Evolutionary conservation across 2,888 invertebrate genomes (phyloP), one percentile per base, ranked within the genome.

Genomic region (Cephus rjabovi): DNA sequence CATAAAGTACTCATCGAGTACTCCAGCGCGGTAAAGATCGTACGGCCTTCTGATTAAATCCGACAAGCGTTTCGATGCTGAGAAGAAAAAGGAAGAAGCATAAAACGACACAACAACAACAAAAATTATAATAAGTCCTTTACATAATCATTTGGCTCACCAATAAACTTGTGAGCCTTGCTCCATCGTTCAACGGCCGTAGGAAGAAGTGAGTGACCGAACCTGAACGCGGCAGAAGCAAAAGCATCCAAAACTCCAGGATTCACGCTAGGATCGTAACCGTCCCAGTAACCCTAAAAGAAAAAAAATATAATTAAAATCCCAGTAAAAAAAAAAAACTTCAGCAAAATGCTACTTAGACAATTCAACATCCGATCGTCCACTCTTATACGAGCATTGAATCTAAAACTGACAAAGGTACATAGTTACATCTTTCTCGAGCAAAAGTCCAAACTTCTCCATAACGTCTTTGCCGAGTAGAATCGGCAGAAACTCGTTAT

Each of bases 161-260:
- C 96, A 83, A 98, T 97, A 89, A 98, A 98, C 92, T 98, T 98
- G 91, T 98, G 98, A 34, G 97, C 97, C 92, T 98, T 98, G 77
- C 97, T 98, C 97, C 98, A 98, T 89, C 98, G 94, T 91, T 98
- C 98, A 6, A 98, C 96, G 34, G 97, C 97, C 1, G 97, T 97
- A 12, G 98, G 98, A 81, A 98, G 91, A 31, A 98, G 92, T 0
- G 98, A 98, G 90, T 98, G 98, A 0, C 98, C 98, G 86, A 98
- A 98, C 86, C 98, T 94, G 92, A 97, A 98, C 15, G 98, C 98
- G 73, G 98, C 98, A 23, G 97, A 95, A n/a, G 97, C 96, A 89
- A 98, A 98, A 4, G 97, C 96, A 80, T 96, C 97, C 82, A 98
- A 95, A 35, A 98, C 96, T 83, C 96, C 96, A 0, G 98, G 97